Conservation (phyloP, 92 coral and sea anemone species). For the Muricea muricata region DNA sequence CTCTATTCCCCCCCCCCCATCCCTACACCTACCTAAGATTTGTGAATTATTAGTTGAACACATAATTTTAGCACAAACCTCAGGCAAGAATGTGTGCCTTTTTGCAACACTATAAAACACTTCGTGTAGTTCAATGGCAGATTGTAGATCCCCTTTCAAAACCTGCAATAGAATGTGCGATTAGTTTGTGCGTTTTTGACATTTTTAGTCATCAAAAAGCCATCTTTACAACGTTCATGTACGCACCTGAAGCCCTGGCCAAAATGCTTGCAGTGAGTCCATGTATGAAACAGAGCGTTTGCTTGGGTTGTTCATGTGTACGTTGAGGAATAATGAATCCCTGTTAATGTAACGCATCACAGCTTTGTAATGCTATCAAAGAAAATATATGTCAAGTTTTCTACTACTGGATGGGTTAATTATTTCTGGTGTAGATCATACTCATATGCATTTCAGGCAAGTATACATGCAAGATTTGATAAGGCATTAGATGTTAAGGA, state of each 20-base stretch:
- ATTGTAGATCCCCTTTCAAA: constrained; percentile 90
- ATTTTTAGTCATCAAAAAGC: too few relatives aligned
- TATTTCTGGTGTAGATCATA: too few relatives aligned
- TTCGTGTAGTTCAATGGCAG: constrained; percentile 95
- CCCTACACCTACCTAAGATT: too few relatives aligned
- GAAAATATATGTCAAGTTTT: too few relatives aligned
- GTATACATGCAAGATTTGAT: too few relatives aligned
- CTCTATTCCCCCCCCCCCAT: too few relatives aligned
- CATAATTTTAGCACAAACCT: constrained; percentile 59
- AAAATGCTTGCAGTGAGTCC: constrained; percentile 97
- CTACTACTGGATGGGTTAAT: too few relatives aligned
- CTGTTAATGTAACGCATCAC: constrained; percentile 98
- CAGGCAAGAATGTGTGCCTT: constrained; percentile 95
- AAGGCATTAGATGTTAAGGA: too few relatives aligned
- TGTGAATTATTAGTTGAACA: too few relatives aligned
- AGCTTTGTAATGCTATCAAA: constrained; percentile 89
- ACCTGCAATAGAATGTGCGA: constrained; percentile 76
- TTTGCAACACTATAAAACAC: constrained; percentile 96
- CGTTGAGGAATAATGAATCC: constrained; percentile 93
- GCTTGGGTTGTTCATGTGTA: constrained; percentile 98
- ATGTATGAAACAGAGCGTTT: constrained; percentile 91
- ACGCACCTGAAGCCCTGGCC: constrained; percentile 98
- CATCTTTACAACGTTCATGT: too few relatives aligned
- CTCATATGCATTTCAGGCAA: too few relatives aligned
- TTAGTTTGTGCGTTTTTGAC: too few relatives aligned